Base-by-base conservation (phyloP, 2,797 vertebrate genomes). In the Spondyliosoma cantharus region DNA sequence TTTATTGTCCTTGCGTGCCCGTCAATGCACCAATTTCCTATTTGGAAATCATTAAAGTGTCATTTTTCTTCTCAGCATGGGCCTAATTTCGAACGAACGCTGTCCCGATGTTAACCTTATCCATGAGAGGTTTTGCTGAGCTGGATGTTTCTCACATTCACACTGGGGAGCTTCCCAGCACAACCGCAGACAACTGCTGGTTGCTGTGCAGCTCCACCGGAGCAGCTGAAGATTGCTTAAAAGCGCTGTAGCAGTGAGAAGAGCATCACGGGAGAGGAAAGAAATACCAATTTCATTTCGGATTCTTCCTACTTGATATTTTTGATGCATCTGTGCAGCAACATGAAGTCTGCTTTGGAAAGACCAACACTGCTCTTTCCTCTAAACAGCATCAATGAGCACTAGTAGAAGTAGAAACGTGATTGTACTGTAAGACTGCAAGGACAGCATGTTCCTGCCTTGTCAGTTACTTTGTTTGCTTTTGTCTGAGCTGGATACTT, bases 221-320 rank as follows among this genome's bases (percentile, higher is more conserved):
- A 84, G 56, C 78, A 24, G 64, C 81, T 72, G 45, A 74, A 58
- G 42, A 58, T 59, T 74, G 48, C 70, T 71, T 84, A 79, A 82
- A 74, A 71, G 57, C 49, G 57, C 52, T 50, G 58, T 19, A 43
- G 49, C 71, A 27, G 42, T 22, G 46, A 73, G 74, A 63, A 60
- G n/a, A 25, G 32, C 53, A 53, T 82, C 61, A 13, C 12, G 65
- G 80, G 77, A 65, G 4, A 32, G 9, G 60, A 19, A 70, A 37
- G 42, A 72, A 85, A 74, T 25, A 60, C 12, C 52, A 32, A 8
- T 71, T 61, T 68, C 12, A 53, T 59, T 57, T 71, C 13, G 14
- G 15, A 71, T 42, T 76, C 80, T 46, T 63, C 25, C 14, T 4
- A 16, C 57, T 45, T 22, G 25, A 49, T 49, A 24, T n/a, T 45